Evolutionary conservation across 1,140 invertebrate species (phyloP).

Genomic region (Drosophila obscura): DNA sequence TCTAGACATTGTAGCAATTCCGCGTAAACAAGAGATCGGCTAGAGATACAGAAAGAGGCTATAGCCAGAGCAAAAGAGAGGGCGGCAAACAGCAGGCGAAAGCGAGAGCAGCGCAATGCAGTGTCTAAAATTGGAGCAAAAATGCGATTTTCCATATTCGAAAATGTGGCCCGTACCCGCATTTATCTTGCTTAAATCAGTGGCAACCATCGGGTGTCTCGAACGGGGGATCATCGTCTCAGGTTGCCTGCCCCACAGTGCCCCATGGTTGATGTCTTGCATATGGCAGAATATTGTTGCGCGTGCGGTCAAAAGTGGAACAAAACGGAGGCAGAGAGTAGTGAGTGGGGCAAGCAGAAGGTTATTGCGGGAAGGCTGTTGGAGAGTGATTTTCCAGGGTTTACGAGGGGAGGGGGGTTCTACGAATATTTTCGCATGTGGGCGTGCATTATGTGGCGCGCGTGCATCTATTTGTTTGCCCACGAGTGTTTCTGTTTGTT

Average conservation of each 20-base stretch:
- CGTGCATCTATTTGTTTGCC: slow-evolving; percentile 67
- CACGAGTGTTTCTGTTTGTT: slow-evolving; percentile 34
- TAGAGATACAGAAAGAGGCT: background rate
- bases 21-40: slow-evolving; percentile 54
- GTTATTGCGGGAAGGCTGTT: slow-evolving; percentile 2
- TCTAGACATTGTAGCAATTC: slow-evolving; percentile 60
- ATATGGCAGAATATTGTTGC: slow-evolving; percentile 63
- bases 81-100: background rate
- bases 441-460: slow-evolving; percentile 54
- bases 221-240: slow-evolving; percentile 12
- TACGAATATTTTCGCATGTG: slow-evolving; percentile 23
- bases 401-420: background rate
- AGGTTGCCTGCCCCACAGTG: slow-evolving; percentile 8
- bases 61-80: background rate
- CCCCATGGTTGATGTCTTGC: slow-evolving; percentile 53
- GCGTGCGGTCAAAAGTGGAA: slow-evolving; percentile 65
- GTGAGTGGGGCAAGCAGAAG: no score
- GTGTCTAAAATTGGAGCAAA: slow-evolving; percentile 34
- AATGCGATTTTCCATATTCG: slow-evolving; percentile 24
- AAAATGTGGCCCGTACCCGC: background rate
- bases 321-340: slow-evolving; percentile 1
- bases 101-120: background rate
- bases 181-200: background rate
- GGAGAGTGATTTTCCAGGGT: no score
- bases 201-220: slow-evolving; percentile 1